Base-by-base conservation (phyloP, 2,797 vertebrate genomes). In the Epinephelus awoara region DNA sequence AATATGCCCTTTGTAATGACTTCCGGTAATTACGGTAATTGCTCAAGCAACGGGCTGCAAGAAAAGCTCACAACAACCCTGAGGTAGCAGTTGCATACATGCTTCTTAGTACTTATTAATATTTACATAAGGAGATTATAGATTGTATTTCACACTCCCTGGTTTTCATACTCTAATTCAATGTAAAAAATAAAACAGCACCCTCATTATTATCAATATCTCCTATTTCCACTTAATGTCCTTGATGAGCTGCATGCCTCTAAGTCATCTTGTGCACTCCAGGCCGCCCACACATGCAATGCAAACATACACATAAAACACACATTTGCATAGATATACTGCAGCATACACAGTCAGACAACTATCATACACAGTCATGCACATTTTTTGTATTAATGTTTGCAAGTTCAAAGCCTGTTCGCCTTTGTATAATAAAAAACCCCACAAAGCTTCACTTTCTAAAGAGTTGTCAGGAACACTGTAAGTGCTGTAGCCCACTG, bases 11-110 rank as follows among this genome's bases (percentile, higher is more conserved):
- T 54, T 62, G 38, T 66, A 83, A 83, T 67, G 73, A 56, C 50
- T 82, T 75, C 19, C 5, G 21, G 57, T 81, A 58, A 82, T 88
- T 62, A 70, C 11, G 1, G 67, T 69, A 72, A 77, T 73, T 77
- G 27, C 68, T 79, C 19, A 47, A 63, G 21, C 65, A 84, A 72
- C 67, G n/a, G 49, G 46, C 63, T 62, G 23, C 1, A 8, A 70
- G 49, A 68, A 67, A 61, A 27, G 50, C 44, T 66, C n/a, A 15
- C 23, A 72, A 67, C 44, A 79, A 69, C 40, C 58, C 42, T 2
- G 23, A 77, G 56, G 44, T 29, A 46, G n/a, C 7, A 40, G 42
- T 77, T 83, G 18, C 27, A 56, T 44, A 52, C 50, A 69, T 67
- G 3, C 18, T 55, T 46, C 50, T 79, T 25, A 49, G 15, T 19